Base-by-base conservation (phyloP, 2,888 invertebrate species). In the Cinara cedri region DNA sequence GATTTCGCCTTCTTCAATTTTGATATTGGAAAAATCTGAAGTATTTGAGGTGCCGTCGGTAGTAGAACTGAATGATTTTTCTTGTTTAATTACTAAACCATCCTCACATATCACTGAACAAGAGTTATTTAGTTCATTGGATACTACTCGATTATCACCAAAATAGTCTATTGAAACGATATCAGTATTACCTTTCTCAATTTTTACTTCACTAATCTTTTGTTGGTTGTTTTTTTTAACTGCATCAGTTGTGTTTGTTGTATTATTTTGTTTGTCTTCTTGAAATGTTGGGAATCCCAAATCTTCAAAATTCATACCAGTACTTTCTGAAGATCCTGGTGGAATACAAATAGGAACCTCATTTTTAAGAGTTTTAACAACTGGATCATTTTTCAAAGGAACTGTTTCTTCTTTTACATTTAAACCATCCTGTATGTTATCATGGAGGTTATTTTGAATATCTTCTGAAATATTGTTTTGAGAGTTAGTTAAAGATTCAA, bases 401-500 rank as follows among this genome's bases (percentile, higher is more conserved):
- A 16, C 21, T 3, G 14, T 21, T 57, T 60, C 60, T 51, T 62
- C 60, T 46, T 68, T 13, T 46, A 19, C 21, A 24, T 19, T 62
- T n/a, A 46, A 60, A 57, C 11, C 42, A 16, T n/a, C 34, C 51
- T 46, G 34, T 60, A 62, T 42, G 13, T 70, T 78, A 60, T 60
- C 60, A 70, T 49, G 62, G 49, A 42, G 16, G 1, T 51, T 9
- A n/a, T 63, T 65, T 51, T 21, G 26, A 51, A 60, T 51, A 60
- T 51, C 62, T 68, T 70, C 68, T 16, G 21, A 21, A n/a, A 49
- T 42, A 19, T 26, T 66, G 9, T 78, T 60, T 62, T 60, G 60
- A 70, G 70, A 13, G 42, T 70, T 60, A 49, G 70, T n/a, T 34
- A 66, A 60, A n/a, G 51, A 9, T 42, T 75, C 63, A 42, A 16